Base-by-base conservation (phyloP, 1,140 invertebrate genomes). In the Ooceraea biroi region DNA sequence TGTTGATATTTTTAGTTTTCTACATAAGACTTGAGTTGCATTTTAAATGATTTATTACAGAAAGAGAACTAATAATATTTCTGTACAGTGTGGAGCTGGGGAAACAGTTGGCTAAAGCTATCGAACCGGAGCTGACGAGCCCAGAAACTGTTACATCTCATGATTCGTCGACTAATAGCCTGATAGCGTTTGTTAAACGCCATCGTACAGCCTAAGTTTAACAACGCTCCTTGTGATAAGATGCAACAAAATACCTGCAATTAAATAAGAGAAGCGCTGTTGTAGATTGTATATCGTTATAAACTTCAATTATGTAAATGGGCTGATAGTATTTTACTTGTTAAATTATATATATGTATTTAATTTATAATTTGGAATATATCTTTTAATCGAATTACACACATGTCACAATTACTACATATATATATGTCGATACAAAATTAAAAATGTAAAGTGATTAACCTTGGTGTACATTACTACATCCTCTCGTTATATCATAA, bases 91-190 rank as follows among this genome's bases (percentile, higher is more conserved):
- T 99, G 82, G 99, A 99, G 94, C 95, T 99, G 61, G 99, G 99
- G 27, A 99, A 99, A 94, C 98, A 99, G 92, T 95, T 99, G 88
- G 99, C 99, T 12, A 99, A 99, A 95, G 97, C 97, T 14, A 99
- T 99, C 85, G 98, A 99, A 92, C 98, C 98, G 0, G 99, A 99
- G 94, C 95, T 99, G 27, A 95, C 96, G 83, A 96, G 96, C 80
- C 93, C 95, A 78, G 95, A 95, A 65, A 92, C 94, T 50, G 94
- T 96, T 30, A 95, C 95, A 14, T 95, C 92, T 66, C 97, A 98
- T 91, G 97, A 98, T 93, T 94, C 95, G 3, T 98, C 97, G 14
- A 98, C 97, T 60, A 98, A 98, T 93, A 97, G 96, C 52, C 95
- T 98, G 50, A 97, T 98, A 88, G 97, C 97, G 90, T 98, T 97